These are phyloP conservation scores for Spilosoma lubricipeda DNA, from an alignment of 2,888 invertebrate species.

Conservation along the genomic window DNA sequence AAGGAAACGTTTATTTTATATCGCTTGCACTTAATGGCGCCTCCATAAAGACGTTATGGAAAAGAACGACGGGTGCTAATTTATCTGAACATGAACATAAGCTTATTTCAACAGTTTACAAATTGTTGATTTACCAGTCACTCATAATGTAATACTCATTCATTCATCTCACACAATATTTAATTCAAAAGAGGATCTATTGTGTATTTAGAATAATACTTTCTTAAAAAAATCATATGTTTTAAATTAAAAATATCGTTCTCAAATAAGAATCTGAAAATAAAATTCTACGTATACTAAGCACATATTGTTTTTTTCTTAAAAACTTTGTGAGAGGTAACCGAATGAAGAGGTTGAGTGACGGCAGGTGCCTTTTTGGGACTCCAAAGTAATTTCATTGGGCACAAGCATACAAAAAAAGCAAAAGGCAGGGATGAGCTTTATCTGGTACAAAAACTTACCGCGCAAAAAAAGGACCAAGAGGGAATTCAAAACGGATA, in stretches of 20 bases:
- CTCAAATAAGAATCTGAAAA: no score
- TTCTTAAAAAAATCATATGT: no score
- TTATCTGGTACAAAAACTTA: conserved; percentile 11
- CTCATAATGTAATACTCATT: not conserved
- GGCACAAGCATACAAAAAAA: not conserved
- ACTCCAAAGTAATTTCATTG: conserved; percentile 9
- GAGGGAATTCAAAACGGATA: not conserved
- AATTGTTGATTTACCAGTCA: not conserved
- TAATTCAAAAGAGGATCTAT: no score
- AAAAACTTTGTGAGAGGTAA: not conserved
- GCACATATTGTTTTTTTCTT: no score
- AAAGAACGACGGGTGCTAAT: not conserved
- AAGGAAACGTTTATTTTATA: not conserved
- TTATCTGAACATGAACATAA: not conserved
- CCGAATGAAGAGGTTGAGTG: conserved; percentile 2
- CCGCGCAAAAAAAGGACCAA: not conserved
- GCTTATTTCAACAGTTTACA: not conserved
- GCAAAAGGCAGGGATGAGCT: conserved; percentile 4
- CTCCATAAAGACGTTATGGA: not conserved
- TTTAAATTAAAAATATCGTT: no score
- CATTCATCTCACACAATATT: no score
- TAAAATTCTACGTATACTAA: no score
- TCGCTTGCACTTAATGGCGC: not conserved
- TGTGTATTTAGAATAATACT: no score
- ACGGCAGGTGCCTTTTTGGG: conserved; percentile 1